These are phyloP conservation scores for Mellivora capensis DNA, from an alignment of 2,113 vertebrate species.

Conservation along the genomic window DNA sequence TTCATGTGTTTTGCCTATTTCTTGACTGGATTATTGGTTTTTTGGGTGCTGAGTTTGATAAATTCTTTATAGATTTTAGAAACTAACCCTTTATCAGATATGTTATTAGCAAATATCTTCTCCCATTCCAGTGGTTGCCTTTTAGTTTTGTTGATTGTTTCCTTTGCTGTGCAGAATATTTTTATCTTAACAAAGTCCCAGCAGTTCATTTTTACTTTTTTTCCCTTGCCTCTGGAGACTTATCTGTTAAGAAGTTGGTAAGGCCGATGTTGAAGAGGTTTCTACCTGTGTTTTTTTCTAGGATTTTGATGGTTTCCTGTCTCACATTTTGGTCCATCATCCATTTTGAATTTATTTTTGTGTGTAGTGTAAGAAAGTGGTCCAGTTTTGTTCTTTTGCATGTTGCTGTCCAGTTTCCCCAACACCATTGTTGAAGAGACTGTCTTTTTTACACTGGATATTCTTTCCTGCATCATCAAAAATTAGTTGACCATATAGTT, in stretches of 20 bases:
- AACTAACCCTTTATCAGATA: neutral
- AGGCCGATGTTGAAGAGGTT: neutral
- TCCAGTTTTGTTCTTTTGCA: neutral
- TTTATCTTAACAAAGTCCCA: neutral
- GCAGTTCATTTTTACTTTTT: neutral
- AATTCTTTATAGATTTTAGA: neutral
- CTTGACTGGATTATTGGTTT: neutral
- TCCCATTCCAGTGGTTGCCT: neutral
- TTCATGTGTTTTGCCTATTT: neutral
- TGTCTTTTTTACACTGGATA: neutral
- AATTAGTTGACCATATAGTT: neutral
- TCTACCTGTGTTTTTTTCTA: neutral
- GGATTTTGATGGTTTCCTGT: neutral
- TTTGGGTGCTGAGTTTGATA: neutral
- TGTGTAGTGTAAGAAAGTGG: neutral
- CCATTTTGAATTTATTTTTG: neutral
- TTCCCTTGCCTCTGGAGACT: neutral
- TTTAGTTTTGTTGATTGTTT: neutral
- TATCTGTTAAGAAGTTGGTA: neutral
- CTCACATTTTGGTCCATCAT: neutral
- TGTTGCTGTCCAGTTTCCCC: neutral
- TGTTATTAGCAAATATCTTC: neutral
- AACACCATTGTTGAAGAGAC: neutral
- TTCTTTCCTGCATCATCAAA: neutral
- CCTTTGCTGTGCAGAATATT: neutral